Base-by-base conservation (phyloP, 2,797 vertebrate species). In the Parambassis ranga region DNA sequence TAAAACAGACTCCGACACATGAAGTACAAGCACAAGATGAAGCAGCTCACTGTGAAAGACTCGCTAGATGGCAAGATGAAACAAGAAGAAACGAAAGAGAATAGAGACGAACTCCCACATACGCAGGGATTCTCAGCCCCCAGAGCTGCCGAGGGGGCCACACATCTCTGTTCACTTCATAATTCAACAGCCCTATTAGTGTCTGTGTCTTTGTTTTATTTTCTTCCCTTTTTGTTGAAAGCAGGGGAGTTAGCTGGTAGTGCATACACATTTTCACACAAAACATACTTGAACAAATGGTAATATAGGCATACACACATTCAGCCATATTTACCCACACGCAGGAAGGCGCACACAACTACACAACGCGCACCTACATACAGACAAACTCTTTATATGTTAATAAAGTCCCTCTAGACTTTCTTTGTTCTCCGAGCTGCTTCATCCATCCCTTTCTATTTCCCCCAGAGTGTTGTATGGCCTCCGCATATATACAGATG, bases 391-490 rank as follows among this genome's bases (percentile, higher is more conserved):
- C 71, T 73, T 75, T 72, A 67, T 84, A 83, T 85, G 85, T 82
- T 87, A 88, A 89, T 87, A 83, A 85, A 81, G 77, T 85, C 85
- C 79, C 86, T 51, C 30, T 66, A 72, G 81, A 83, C 50, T 69
- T 49, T 69, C 67, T 87, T 85, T 88, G 84, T 84, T 87, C 74
- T 86, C 39, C 57, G 31, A 46, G 75, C 57, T 53, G 67, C 64
- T 81, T 84, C 63, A 80, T 82, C 57, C 63, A 65, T 68, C 62
- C 70, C 43, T 62, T 83, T 72, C 52, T n/a, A 46, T 81, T 78
- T 78, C 55, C 79, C 71, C 78, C 8, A 38, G 73, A 71, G 81
- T 71, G 44, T 44, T 75, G 33, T 39, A 57, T 6, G 27, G 48
- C 60, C 44, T 84, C 46, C 50, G 66, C 60, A 67, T 65, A 71